Percentiles rank a stretch among this genome's conserved stretches.
Conservation (phyloP, 2,113 vertebrate species). For the Speoplatyrhinus poulsoni region DNA sequence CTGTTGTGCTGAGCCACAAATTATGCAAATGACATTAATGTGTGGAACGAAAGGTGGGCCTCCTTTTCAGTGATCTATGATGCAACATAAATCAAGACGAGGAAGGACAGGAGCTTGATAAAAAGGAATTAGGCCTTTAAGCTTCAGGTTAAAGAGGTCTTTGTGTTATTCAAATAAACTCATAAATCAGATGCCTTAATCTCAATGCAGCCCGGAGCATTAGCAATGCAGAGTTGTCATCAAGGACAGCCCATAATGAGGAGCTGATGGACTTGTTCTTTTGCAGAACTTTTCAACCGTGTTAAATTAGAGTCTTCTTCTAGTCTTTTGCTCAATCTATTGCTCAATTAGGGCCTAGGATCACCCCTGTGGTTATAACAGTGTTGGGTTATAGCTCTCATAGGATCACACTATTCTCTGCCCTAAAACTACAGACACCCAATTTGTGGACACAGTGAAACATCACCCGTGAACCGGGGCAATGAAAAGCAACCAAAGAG, state of each 20-base stretch:
- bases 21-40: constrained; percentile 41
- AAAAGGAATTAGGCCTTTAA: constrained; percentile 55
- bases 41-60: constrained; percentile 21
- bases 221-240: neutral
- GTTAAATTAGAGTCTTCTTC: no score
- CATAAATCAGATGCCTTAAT: constrained; percentile 44
- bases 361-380: no score
- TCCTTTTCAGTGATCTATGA: constrained; percentile 36
- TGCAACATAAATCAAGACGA: constrained; percentile 51
- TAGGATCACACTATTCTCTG: no score
- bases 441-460: no score
- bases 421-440: no score
- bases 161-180: constrained; percentile 59
- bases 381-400: no score
- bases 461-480: no score
- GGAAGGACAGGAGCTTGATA: constrained; percentile 39
- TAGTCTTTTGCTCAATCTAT: no score
- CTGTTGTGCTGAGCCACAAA: constrained; percentile 36
- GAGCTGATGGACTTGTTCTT: neutral
- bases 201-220: constrained; percentile 17
- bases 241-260: neutral
- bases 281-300: no score
- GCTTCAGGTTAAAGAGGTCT: constrained; percentile 46
- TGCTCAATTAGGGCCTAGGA: no score
- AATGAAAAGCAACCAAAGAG: neutral